Evolutionary conservation across 2,113 vertebrate genomes (phyloP), one percentile per base, ranked within the genome.

Genomic region (Brachirus orientalis): DNA sequence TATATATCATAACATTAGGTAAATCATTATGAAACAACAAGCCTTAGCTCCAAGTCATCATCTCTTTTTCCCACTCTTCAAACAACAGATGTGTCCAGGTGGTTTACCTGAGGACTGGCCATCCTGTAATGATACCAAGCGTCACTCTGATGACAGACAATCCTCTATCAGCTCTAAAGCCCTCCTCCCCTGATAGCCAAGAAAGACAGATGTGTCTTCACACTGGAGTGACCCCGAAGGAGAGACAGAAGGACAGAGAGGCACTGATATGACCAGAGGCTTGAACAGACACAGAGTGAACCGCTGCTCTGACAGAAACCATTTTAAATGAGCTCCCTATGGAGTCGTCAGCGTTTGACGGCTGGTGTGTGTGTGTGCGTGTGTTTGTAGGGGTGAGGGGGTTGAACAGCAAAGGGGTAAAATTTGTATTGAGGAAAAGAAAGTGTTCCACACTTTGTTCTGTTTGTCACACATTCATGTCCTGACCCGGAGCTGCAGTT

Each of bases 41-140:
- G 55, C 35, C 40, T 44, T 68, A 57, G 50, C 50, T 47, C 44
- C 36, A 18, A 19, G 46, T 79, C 63, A 63, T 63, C 52, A 51
- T 67, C 43, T 57, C 16, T 44, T 18, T 33, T 52, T 69, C 44
- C 18, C 12, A 57, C 19, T 50, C 58, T 65, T 11, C 14, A 71
- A 75, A 75, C 69, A 83, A 69, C 72, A 77, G 68, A 78, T 79
- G 72, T 64, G 22, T 63, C 69, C 69, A 79, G 66, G 60, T 72
- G 68, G 85, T 88, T 79, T 85, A 72, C 76, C 38, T 82, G 82
- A 79, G 72, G 80, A 79, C 75, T 75, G 60, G 69, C 68, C 33
- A 55, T 72, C 65, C 69, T 68, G 50, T 80, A 54, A 86, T 45
- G 62, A 84, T 80, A 84, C 75, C 54, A 37, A 57, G 80, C 69